Conservation (phyloP, 2,113 vertebrate genomes). For the Numida meleagris region DNA sequence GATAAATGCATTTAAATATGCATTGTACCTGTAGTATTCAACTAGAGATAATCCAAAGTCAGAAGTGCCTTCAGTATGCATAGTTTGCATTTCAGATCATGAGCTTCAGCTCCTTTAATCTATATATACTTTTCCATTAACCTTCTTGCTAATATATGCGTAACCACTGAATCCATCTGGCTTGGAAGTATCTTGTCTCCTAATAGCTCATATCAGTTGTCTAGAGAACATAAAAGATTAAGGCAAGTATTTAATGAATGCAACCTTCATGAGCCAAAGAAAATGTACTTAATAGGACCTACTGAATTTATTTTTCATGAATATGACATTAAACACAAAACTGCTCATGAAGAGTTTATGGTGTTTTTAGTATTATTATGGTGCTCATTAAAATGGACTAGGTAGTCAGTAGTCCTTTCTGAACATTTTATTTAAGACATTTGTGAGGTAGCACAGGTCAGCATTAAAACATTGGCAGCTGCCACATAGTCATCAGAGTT, state of each 20-base stretch:
- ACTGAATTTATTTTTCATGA: background rate
- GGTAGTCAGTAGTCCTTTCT: background rate
- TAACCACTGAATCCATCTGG: background rate
- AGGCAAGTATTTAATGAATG: background rate
- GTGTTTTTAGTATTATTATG: background rate
- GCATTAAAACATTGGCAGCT: background rate
- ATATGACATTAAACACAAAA: background rate
- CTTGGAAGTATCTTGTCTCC: background rate
- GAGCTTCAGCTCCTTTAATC: background rate
- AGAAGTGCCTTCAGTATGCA: background rate
- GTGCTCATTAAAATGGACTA: background rate
- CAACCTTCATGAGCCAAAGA: background rate
- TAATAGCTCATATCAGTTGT: background rate
- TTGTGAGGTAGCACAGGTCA: background rate
- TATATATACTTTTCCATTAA: background rate
- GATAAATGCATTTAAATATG: no score
- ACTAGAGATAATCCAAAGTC: background rate
- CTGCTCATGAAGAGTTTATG: background rate
- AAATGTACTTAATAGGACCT: background rate
- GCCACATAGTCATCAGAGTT: background rate
- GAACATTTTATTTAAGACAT: background rate
- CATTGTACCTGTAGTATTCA: background rate
- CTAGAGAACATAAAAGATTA: background rate
- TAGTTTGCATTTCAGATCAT: background rate
- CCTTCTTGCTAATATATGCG: background rate